Conservation (phyloP, 2,113 vertebrate genomes). For the Zingel zingel region DNA sequence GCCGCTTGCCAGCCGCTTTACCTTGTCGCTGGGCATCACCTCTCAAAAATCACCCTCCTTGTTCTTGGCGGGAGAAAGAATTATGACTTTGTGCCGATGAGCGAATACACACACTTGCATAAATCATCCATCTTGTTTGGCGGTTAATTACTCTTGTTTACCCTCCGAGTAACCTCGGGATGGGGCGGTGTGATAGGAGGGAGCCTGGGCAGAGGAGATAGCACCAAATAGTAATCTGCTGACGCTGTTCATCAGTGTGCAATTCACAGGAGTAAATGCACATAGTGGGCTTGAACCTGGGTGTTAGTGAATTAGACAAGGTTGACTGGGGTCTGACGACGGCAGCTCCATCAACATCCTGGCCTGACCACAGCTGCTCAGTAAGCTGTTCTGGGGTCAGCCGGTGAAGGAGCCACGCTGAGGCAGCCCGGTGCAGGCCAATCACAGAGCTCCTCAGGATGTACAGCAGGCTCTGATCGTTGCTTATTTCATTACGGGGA, state of each 20-base stretch:
- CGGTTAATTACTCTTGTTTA: conserved; percentile 85
- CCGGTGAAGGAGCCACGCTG: conserved; percentile 56
- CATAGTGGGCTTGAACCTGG: conserved; percentile 63
- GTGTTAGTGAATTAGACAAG: conserved; percentile 68
- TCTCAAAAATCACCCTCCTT: conserved; percentile 62
- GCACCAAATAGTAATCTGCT: conserved; percentile 81
- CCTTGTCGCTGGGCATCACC: conserved; percentile 60
- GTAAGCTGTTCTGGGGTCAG: conserved; percentile 75
- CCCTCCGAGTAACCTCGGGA: conserved; percentile 82
- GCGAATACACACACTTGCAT: conserved; percentile 77
- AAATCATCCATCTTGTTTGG: conserved; percentile 84
- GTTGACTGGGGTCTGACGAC: conserved; percentile 62
- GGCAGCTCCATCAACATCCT: conserved; percentile 64
- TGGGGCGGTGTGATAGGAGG: conserved; percentile 75
- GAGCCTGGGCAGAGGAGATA: conserved; percentile 78
- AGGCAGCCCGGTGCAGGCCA: conserved; percentile 53
- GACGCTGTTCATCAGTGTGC: conserved; percentile 75
- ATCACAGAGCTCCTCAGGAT: conserved; percentile 67
- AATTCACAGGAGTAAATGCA: conserved; percentile 71
- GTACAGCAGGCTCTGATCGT: conserved; percentile 73
- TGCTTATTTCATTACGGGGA: conserved; percentile 84
- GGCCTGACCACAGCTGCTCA: conserved; percentile 51
- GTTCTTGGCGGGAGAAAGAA: conserved; percentile 65
- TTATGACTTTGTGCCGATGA: conserved; percentile 81
- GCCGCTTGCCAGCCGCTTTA: conserved; percentile 56